phyloP scores from a whole-genome alignment of 2,113 vertebrate species.

The Prietella phreatophila region DNA sequence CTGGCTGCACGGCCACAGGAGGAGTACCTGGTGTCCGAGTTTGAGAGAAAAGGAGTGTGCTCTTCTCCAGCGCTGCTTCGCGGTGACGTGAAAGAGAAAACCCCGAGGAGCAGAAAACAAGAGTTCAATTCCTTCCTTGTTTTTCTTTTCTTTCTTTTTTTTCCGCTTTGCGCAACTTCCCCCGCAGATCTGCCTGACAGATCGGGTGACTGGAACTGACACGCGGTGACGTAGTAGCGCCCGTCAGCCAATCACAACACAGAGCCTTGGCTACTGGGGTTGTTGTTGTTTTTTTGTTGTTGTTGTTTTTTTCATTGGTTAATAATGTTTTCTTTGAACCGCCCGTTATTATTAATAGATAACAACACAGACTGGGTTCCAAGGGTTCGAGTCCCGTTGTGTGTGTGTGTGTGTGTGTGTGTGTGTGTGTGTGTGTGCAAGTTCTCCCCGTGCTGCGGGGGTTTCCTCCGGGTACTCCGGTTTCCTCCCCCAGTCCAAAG shows the following conservation, averaged over 20 bases:
- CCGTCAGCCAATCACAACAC: slow-evolving; percentile 58
- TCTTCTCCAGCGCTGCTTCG: not conserved
- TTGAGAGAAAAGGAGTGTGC: not conserved
- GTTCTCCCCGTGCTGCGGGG: too few relatives aligned
- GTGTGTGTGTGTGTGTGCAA: too few relatives aligned
- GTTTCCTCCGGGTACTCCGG: too few relatives aligned
- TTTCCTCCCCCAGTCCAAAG: too few relatives aligned
- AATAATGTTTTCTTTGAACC: not conserved
- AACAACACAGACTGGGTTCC: not conserved
- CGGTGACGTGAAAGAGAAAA: not conserved
- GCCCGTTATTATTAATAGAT: not conserved
- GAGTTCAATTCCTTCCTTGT: slow-evolving; percentile 51
- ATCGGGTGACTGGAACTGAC: slow-evolving; percentile 62
- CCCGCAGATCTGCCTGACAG: slow-evolving; percentile 71
- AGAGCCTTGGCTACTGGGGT: not conserved
- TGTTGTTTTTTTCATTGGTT: not conserved
- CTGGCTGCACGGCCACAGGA: not conserved
- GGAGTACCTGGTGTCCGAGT: slow-evolving; percentile 19
- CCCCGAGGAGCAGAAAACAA: not conserved
- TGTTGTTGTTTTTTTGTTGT: not conserved
- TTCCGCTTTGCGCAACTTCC: slow-evolving; percentile 62
- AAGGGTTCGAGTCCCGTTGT: too few relatives aligned
- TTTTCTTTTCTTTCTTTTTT: slow-evolving; percentile 65
- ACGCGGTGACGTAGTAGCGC: slow-evolving; percentile 45
- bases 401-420: too few relatives aligned